Conservation (phyloP, 2,113 vertebrate species). For the Pygoscelis adeliae region DNA sequence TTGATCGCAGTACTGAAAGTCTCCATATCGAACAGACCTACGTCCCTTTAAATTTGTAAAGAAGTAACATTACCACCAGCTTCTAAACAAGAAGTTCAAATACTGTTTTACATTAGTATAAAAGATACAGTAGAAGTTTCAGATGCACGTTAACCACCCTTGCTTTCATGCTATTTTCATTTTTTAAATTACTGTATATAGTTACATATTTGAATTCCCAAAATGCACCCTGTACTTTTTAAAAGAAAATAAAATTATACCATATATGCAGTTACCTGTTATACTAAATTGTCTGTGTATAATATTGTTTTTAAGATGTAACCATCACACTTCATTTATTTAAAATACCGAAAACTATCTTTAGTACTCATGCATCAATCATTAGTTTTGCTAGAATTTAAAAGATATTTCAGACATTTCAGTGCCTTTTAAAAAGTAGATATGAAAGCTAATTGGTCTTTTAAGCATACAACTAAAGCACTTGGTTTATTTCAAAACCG, state of each 20-base stretch:
- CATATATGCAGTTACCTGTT: neutral
- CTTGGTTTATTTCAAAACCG: neutral
- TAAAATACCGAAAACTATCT: neutral
- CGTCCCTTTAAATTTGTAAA: constrained; percentile 81
- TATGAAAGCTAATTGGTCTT: neutral
- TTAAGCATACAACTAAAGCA: neutral
- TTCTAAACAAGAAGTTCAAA: neutral
- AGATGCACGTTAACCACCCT: neutral
- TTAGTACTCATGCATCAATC: neutral
- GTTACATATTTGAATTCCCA: neutral
- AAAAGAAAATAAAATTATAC: neutral
- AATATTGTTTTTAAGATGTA: neutral
- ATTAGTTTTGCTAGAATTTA: neutral
- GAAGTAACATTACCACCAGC: neutral
- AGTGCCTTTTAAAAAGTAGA: neutral
- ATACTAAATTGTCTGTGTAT: neutral
- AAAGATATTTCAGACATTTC: neutral
- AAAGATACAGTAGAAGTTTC: neutral
- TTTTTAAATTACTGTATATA: neutral
- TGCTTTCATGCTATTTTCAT: neutral
- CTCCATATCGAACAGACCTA: constrained; percentile 93
- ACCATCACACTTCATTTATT: neutral
- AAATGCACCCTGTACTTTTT: neutral
- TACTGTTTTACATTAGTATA: neutral
- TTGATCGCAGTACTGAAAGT: constrained; percentile 94